Base-by-base conservation (phyloP, 1,140 invertebrate genomes). In the Pectinophora gossypiella region DNA sequence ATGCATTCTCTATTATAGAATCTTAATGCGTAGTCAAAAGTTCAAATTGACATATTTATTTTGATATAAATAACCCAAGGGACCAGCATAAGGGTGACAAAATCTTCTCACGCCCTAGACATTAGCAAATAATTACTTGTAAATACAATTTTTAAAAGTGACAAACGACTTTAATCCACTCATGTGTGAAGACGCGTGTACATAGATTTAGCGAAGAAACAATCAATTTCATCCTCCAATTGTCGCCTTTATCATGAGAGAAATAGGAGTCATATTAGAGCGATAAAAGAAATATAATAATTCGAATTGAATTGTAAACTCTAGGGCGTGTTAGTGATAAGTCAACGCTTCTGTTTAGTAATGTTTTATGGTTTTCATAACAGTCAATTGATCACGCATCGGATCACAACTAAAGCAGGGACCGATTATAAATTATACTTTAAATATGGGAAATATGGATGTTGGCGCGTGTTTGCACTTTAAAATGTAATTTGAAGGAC, bases 321-420 rank as follows among this genome's bases (percentile, higher is more conserved):
- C 15, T 56, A 71, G 75, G 78, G 78, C 76, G 76, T 78, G 68
- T 68, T 64, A 64, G 61, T 55, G 48, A 60, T 57, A 59, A 65
- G 57, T 68, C 59, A 61, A 67, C 61, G 73, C 54, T 64, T 69
- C 66, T 70, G 68, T 76, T 76, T 77, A 79, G 62, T 53, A 38
- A 57, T 75, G 76, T 76, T 76, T 74, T 79, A 81, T 84, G 74
- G 76, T 76, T 78, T 79, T 59, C 64, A 72, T 78, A 81, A 84
- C 77, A 84, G 64, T 68, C 76, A 81, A 81, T 84, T 84, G 74
- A 76, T 70, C 62, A 72, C 62, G 72, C 70, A 76, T 78, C 69
- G 62, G 51, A 64, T 67, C 61, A 67, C 59, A 67, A 61, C 46
- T 63, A 59, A 63, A 63, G 48, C 45, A 52, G 47, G 49, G 54